These are phyloP conservation scores for Scelioninae gen. 1 DNA, from an alignment of 2,888 invertebrate genomes.

Conservation along the genomic window DNA sequence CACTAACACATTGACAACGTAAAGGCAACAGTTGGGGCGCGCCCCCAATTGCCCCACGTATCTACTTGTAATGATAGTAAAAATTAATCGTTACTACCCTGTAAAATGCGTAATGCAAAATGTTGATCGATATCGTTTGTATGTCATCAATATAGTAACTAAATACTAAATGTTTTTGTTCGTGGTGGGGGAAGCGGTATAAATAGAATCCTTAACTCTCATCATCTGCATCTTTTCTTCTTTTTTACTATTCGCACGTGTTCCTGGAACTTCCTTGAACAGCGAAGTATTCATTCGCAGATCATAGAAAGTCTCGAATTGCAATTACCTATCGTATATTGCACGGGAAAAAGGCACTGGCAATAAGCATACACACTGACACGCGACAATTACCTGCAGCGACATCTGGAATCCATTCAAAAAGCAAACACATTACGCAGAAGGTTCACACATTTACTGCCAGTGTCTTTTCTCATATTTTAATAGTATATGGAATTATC, in stretches of 20 bases:
- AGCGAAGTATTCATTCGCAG: slow-evolving; percentile 20
- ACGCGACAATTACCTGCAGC: slow-evolving; percentile 26
- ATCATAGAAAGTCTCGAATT: not conserved
- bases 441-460: slow-evolving; percentile 45
- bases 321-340: slow-evolving; percentile 38
- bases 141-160: slow-evolving; percentile 61
- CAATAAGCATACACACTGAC: slow-evolving; percentile 38
- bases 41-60: slow-evolving; percentile 70
- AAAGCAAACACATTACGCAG: slow-evolving; percentile 23
- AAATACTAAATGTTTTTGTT: slow-evolving; percentile 61
- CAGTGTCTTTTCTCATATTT: slow-evolving; percentile 51
- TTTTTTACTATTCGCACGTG: slow-evolving; percentile 16
- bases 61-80: slow-evolving; percentile 78
- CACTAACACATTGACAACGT: slow-evolving; percentile 81
- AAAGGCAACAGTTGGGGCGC: slow-evolving; percentile 69
- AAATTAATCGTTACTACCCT: slow-evolving; percentile 82
- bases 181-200: slow-evolving; percentile 69
- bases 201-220: slow-evolving; percentile 57
- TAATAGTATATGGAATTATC: too few relatives aligned
- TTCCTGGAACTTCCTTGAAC: not conserved
- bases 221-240: slow-evolving; percentile 11
- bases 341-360: slow-evolving; percentile 65
- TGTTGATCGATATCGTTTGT: slow-evolving; percentile 78
- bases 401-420: slow-evolving; percentile 24
- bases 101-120: slow-evolving; percentile 82